Base-by-base conservation (phyloP, 2,888 invertebrate genomes). In the Heliconius ismenius region DNA sequence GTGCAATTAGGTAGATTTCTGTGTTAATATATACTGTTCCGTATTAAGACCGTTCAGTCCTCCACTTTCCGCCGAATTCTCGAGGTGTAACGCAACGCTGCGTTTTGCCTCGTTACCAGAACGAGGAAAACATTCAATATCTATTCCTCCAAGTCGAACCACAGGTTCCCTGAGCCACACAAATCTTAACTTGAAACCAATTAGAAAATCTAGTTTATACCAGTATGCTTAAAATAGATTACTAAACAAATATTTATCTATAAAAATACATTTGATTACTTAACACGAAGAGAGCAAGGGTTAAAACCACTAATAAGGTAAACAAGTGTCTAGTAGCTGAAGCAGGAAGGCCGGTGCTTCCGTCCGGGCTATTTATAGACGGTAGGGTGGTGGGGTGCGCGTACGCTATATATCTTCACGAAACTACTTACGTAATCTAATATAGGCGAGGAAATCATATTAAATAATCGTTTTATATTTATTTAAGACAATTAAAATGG, bases 261-360 rank as follows among this genome's bases (percentile, higher is more conserved):
- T 43, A 58, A 65, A 65, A 58, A 65, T 72, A 21, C 15, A 24
- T 49, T 70, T 76, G 73, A 70, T 76, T 77, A 67, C n/a, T 39
- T 43, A 58, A 70, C 58, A 64, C 32, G 36, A 72, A 62, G 60
- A 60, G 63, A 54, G 67, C 76, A 80, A 85, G 86, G 86, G 87
- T 89, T 87, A 84, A 86, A 89, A 87, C 88, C 88, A 82, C 85
- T 76, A 77, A 81, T 85, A 86, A 86, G 83, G 88, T 90, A 83
- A 91, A 90, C 89, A 89, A 88, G 83, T 85, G 84, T 84, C 83
- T 83, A 81, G 82, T 86, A 86, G 87, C 85, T 84, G 85, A 84
- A 84, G 85, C 88, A 87, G 88, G 90, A 91, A 90, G 87, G 83
- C 84, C 84, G 84, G 81, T 81, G 86, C 86, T 90, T 90, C 89